Evolutionary conservation across 1,140 invertebrate species (phyloP), one percentile per base, ranked within the genome.

Genomic region (Pseudomyrmex gracilis): DNA sequence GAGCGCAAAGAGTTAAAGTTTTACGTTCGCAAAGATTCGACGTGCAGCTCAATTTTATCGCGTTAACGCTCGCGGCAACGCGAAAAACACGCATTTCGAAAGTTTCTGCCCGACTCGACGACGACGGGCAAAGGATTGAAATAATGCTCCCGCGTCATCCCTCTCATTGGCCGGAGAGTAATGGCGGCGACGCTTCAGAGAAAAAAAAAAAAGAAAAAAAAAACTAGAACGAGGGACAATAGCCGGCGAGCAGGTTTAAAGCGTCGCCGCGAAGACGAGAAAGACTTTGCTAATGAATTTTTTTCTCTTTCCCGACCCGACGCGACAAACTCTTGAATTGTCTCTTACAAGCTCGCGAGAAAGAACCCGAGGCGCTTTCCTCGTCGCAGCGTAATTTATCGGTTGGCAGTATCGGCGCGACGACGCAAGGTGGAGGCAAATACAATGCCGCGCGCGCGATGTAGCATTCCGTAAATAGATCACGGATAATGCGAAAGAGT

Each of bases 381-480:
- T 71, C 43, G 64, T 66, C 47, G 22, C 49, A 47, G 47, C 76
- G 66, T 80, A 80, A 68, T 80, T 80, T 80, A 71, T 71, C 53
- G 66, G 53, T 47, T 63, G 63, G 17, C 63, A 20, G 53, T 58
- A 76, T 76, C 73, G 73, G 45, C 22, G 13, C 53, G 66, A 68
- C 22, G n/a, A 68, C 22, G n/a, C 51, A 58, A 57, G 64, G 34
- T 17, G 20, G 53, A 57, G 76, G 76, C 76, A 80, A 80, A 80
- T 80, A 80, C 71, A 80, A 80, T 71, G 66, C 53, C 43, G 67
- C 66, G 76, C 55, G 66, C 55, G 66, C 66, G 55, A 70, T 80
- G 76, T 71, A 71, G 68, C 76, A 71, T 80, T 71, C 76, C 53
- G 76, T 80, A 80, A 80, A 80, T 80, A 71, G 76, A 80, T 80